Percentiles rank a stretch among this genome's conserved stretches.
phyloP scores from a whole-genome alignment of 2,888 invertebrate species.

The Chesias legatella region DNA sequence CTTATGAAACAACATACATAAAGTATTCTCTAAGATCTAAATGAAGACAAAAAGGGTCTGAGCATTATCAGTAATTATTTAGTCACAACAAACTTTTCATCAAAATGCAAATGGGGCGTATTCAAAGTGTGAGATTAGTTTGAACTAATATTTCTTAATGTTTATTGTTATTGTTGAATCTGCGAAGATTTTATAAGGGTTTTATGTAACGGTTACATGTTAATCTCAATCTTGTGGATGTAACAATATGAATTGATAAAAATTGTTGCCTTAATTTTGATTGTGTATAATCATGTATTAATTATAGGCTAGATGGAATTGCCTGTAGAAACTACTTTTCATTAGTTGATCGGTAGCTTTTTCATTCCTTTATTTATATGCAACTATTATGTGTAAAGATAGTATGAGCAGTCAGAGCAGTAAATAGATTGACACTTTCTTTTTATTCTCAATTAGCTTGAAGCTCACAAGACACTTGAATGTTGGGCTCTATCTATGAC shows the following conservation, averaged over 20 bases:
- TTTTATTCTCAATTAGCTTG: no score
- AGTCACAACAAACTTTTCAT: constrained; percentile 1
- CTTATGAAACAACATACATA: no score
- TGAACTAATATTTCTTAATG: constrained; percentile 42
- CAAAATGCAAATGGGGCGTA: constrained; percentile 27
- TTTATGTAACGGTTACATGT: constrained; percentile 23
- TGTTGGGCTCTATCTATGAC: no score
- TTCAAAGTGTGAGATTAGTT: constrained; percentile 50
- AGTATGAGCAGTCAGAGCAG: not conserved
- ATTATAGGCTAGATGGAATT: constrained; percentile 50
- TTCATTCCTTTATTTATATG: constrained; percentile 37
- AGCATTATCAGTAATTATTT: not conserved
- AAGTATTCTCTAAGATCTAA: no score
- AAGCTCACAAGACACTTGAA: no score
- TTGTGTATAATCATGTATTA: constrained; percentile 23
- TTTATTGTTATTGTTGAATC: constrained; percentile 42
- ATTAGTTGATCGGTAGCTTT: constrained; percentile 35
- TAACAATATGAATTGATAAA: constrained; percentile 36
- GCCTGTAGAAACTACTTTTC: constrained; percentile 40
- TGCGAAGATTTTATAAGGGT: constrained; percentile 34
- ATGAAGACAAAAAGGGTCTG: no score
- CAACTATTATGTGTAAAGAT: constrained; percentile 18
- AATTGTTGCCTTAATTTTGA: constrained; percentile 57
- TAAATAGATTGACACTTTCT: no score
- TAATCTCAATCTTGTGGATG: constrained; percentile 36